Percentiles rank a stretch among this genome's conserved stretches.
Evolutionary conservation across 2,888 invertebrate species (phyloP).

Genomic region (Geophilus truncorum): DNA sequence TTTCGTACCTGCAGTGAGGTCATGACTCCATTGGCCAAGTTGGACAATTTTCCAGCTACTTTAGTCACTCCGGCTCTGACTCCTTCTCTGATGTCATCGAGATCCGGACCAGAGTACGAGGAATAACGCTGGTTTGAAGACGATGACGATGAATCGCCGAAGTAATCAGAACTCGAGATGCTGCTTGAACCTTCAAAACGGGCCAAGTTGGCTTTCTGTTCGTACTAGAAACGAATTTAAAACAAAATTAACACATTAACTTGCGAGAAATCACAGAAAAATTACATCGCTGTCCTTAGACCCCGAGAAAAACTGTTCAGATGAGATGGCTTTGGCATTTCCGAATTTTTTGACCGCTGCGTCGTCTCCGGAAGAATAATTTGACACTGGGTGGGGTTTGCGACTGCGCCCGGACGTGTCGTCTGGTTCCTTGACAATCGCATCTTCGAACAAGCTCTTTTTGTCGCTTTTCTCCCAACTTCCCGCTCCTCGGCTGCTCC

Average conservation of each 20-base stretch:
- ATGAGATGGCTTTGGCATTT: conserved; percentile 94
- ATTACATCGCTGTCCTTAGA: conserved; percentile 56
- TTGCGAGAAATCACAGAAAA: neutral
- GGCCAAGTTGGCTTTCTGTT: conserved; percentile 56
- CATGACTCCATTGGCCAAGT: conserved; percentile 89
- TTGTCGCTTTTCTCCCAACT: conserved; percentile 37
- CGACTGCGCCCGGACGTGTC: conserved; percentile 39
- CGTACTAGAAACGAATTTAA: conserved; percentile 49
- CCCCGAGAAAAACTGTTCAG: conserved; percentile 91
- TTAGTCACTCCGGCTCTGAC: conserved; percentile 94
- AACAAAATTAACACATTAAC: neutral
- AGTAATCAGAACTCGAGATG: conserved; percentile 95
- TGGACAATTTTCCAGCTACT: conserved; percentile 94
- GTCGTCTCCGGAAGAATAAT: conserved; percentile 54
- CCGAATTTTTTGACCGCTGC: conserved; percentile 94
- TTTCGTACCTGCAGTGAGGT: conserved; percentile 77
- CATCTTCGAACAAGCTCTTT: conserved; percentile 36
- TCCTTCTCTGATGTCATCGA: conserved; percentile 95
- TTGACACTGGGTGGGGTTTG: conserved; percentile 29
- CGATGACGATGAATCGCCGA: conserved; percentile 57
- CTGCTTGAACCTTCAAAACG: conserved; percentile 90
- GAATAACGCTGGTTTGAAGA: conserved; percentile 32
- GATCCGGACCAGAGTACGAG: conserved; percentile 58
- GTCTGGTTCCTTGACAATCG: conserved; percentile 36
- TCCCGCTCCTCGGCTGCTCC: neutral